Evolutionary conservation across 2,113 vertebrate species (phyloP).

Genomic region (Xenopus laevis): DNA sequence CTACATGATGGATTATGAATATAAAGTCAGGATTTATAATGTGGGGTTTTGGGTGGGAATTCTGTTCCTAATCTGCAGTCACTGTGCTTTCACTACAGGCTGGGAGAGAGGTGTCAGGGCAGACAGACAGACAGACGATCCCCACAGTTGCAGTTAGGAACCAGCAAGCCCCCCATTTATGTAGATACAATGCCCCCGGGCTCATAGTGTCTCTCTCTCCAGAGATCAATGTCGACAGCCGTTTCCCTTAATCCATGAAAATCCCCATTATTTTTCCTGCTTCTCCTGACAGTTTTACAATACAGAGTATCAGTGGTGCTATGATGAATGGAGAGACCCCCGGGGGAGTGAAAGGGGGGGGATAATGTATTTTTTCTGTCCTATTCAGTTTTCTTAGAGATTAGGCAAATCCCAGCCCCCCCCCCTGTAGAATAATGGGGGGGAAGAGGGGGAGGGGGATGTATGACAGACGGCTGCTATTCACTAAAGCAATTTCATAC

Average conservation of each 20-base stretch:
- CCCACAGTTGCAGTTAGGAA: background rate
- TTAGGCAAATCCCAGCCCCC: background rate
- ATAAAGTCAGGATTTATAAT: too few relatives aligned
- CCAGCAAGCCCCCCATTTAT: too few relatives aligned
- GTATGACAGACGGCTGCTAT: too few relatives aligned
- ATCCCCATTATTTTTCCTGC: constrained; percentile 15
- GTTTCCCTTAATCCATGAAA: background rate
- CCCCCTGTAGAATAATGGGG: background rate
- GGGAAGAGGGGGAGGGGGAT: background rate
- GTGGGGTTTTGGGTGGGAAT: too few relatives aligned
- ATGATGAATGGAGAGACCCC: background rate
- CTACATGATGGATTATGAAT: too few relatives aligned
- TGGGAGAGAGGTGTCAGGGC: too few relatives aligned
- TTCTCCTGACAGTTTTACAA: constrained; percentile 20
- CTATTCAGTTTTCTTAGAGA: background rate
- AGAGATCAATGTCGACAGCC: background rate
- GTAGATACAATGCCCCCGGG: too few relatives aligned
- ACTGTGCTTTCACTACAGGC: background rate
- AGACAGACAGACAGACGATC: too few relatives aligned
- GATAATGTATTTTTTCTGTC: background rate
- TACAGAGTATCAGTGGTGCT: constrained; percentile 3
- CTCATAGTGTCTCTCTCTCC: background rate
- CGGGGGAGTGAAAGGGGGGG: background rate
- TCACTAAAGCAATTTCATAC: too few relatives aligned
- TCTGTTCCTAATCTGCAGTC: too few relatives aligned